These are phyloP conservation scores for Acanthosepion lycidas DNA, from an alignment of 2,888 invertebrate species.

Conservation along the genomic window DNA sequence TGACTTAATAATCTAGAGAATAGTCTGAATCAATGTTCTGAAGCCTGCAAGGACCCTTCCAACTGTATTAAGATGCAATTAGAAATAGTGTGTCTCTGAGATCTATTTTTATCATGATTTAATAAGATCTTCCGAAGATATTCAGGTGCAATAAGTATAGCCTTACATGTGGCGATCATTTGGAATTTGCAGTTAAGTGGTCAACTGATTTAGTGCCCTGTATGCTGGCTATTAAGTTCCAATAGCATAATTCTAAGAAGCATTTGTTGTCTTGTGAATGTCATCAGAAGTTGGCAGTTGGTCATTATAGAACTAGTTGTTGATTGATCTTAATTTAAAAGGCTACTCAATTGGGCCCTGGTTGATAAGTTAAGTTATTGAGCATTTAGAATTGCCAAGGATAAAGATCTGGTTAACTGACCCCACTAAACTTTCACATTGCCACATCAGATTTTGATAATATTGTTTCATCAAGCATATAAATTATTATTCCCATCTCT, in stretches of 20 bases:
- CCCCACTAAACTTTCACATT: background rate
- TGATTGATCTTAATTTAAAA: slow-evolving; percentile 1
- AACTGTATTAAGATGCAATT: background rate
- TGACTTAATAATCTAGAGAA: background rate
- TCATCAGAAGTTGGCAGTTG: background rate
- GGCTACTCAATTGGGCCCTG: background rate
- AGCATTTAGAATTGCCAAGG: background rate
- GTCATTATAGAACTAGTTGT: background rate
- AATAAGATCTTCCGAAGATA: background rate
- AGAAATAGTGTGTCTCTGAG: background rate
- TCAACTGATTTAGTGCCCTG: slow-evolving; percentile 6
- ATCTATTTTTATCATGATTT: background rate
- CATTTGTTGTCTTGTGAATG: background rate
- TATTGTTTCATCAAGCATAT: no score
- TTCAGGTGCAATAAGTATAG: slow-evolving; percentile 1
- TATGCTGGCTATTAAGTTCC: slow-evolving; percentile 6
- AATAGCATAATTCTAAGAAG: background rate
- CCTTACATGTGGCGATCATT: slow-evolving; percentile 6
- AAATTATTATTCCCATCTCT: no score
- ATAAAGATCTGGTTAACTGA: background rate
- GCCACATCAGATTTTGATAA: background rate
- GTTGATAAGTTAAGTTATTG: background rate
- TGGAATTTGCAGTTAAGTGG: slow-evolving; percentile 1
- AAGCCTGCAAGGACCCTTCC: background rate
- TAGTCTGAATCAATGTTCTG: background rate